Percentiles rank a stretch among this genome's conserved stretches.
Conservation (phyloP, 1,140 invertebrate genomes). For the Drosophila seguyi region DNA sequence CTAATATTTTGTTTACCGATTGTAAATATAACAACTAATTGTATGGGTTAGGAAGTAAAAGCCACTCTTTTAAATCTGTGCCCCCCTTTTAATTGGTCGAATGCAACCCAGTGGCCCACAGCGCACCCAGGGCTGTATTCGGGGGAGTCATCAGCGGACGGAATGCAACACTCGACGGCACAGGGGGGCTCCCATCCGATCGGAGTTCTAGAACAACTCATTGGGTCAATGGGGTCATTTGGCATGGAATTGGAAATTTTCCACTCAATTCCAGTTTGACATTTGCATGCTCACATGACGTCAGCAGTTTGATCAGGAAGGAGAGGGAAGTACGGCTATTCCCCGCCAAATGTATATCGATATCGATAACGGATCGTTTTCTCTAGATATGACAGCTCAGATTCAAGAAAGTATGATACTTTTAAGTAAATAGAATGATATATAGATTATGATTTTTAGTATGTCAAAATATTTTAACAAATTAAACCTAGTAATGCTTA, state of each 20-base stretch:
- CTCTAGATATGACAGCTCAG: no score
- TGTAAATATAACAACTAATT: conserved; percentile 24
- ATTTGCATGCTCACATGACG: conserved; percentile 26
- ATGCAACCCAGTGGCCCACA: conserved; percentile 18
- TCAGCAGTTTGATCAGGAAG: conserved; percentile 20
- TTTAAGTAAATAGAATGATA: no score
- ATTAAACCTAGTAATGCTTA: no score
- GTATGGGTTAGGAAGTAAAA: background rate
- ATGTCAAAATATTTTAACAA: no score
- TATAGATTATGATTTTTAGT: no score
- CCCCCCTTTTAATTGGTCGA: conserved; percentile 4
- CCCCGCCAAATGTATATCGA: conserved; percentile 6
- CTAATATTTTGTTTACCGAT: background rate
- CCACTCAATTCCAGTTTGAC: conserved; percentile 20
- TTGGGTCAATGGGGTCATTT: conserved; percentile 6
- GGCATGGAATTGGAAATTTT: conserved; percentile 14
- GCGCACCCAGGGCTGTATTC: conserved; percentile 31
- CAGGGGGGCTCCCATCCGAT: background rate
- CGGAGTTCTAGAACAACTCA: no score
- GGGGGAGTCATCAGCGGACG: background rate
- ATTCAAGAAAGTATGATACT: no score
- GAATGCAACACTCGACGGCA: conserved; percentile 23
- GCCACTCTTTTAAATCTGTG: conserved; percentile 3
- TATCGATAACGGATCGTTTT: conserved; percentile 1
- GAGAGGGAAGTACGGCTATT: background rate